phyloP scores from a whole-genome alignment of 2,113 vertebrate species.

The Lepisosteus oculatus region DNA sequence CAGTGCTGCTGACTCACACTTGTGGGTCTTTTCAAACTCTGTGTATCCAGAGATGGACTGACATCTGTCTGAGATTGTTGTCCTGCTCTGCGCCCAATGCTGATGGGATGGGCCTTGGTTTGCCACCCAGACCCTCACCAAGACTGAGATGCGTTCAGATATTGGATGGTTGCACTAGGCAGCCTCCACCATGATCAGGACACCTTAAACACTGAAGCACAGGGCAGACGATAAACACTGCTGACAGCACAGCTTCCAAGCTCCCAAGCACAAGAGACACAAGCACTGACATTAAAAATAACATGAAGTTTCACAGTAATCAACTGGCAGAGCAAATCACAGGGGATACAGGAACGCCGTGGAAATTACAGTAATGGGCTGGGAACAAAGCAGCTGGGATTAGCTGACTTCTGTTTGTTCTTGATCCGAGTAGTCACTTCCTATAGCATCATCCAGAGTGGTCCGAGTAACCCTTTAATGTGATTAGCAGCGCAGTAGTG shows the following conservation, averaged over 20 bases:
- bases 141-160: no score
- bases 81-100: no score
- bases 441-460: conserved; percentile 42
- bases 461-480: conserved; percentile 1
- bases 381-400: conserved; percentile 47
- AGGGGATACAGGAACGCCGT: conserved; percentile 1
- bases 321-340: not conserved
- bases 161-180: no score
- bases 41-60: no score
- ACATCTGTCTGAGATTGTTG: no score
- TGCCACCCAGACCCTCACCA: no score
- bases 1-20: no score
- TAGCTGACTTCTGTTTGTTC: conserved; percentile 47
- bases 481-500: not conserved
- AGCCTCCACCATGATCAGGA: no score
- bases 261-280: not conserved
- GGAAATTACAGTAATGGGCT: conserved; percentile 36
- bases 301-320: not conserved
- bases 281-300: not conserved
- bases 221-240: not conserved
- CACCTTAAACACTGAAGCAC: no score
- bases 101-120: no score
- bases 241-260: not conserved
- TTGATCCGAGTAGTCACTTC: conserved; percentile 44
- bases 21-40: no score